phyloP scores from a whole-genome alignment of 2,888 invertebrate species.

The Dysmachus trigonus region DNA sequence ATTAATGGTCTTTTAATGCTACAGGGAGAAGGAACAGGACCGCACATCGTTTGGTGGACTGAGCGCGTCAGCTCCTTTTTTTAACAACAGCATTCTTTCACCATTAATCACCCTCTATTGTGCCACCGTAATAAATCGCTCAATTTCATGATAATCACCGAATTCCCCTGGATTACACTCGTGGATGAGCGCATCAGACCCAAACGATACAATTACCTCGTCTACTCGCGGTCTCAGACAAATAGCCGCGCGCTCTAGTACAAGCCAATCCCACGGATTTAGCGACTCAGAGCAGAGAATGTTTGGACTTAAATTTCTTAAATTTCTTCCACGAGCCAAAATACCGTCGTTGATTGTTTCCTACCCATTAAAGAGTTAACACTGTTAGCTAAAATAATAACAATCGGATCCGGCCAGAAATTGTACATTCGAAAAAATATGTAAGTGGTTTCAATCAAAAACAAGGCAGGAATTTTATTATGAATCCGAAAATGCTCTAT shows the following conservation, averaged over 20 bases:
- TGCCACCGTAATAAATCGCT: not conserved
- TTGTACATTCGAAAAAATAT: not conserved
- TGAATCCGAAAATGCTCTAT: too few species aligned
- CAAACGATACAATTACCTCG: not conserved
- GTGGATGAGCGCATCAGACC: not conserved
- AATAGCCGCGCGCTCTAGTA: not conserved
- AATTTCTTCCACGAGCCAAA: not conserved
- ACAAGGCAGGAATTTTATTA: too few species aligned
- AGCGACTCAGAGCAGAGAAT: not conserved
- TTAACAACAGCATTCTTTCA: constrained; percentile 7
- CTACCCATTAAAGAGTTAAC: not conserved
- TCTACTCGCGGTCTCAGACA: not conserved
- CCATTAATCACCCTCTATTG: constrained; percentile 8
- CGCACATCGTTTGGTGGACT: not conserved
- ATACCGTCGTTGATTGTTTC: not conserved
- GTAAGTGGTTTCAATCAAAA: not conserved
- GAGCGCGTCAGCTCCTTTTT: not conserved
- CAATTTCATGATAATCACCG: not conserved
- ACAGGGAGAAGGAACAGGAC: not conserved
- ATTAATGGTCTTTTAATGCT: constrained; percentile 36
- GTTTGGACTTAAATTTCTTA: not conserved
- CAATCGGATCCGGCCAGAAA: not conserved
- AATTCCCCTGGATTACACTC: not conserved
- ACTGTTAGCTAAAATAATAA: not conserved
- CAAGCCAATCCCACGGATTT: not conserved